Evolutionary conservation across 2,797 vertebrate species (phyloP).

Genomic region (Pangasius macronema): DNA sequence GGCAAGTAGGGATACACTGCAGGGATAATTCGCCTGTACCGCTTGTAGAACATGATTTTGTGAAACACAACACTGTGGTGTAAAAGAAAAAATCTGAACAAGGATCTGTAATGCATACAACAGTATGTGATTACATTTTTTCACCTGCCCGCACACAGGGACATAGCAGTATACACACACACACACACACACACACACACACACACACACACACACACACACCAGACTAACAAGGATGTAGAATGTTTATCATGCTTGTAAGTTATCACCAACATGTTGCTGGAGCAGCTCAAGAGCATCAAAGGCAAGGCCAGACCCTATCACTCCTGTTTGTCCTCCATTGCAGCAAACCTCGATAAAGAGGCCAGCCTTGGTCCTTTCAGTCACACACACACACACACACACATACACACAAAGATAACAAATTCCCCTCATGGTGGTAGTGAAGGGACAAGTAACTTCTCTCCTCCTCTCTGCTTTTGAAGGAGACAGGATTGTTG

Average conservation of each 20-base stretch:
- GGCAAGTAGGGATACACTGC: conserved; percentile 60
- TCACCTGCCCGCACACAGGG: not conserved
- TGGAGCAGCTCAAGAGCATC: conserved; percentile 50
- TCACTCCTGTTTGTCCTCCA: conserved; percentile 41
- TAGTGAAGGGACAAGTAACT: conserved; percentile 40
- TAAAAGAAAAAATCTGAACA: conserved; percentile 45
- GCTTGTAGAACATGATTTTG: conserved; percentile 60
- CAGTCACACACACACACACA: conserved; percentile 10
- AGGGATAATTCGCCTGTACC: conserved; percentile 57
- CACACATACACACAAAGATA: conserved; percentile 39
- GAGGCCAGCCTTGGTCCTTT: conserved; percentile 28
- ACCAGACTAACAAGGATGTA: conserved; percentile 35
- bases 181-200: conserved; percentile 18
- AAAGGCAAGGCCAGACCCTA: conserved; percentile 53
- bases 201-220: conserved; percentile 29
- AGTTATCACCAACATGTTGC: conserved; percentile 49
- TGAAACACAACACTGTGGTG: conserved; percentile 53
- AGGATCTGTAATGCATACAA: conserved; percentile 39
- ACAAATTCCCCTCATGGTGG: conserved; percentile 46
- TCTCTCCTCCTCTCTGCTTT: conserved; percentile 47
- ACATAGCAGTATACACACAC: too few species aligned
- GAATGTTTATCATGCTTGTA: conserved; percentile 56
- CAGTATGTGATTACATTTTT: conserved; percentile 37
- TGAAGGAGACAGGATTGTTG: conserved; percentile 44
- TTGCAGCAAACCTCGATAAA: conserved; percentile 47